Percentiles rank a stretch among this genome's conserved stretches.
Evolutionary conservation across 2,113 vertebrate species (phyloP).

Genomic region (Coturnix japonica): DNA sequence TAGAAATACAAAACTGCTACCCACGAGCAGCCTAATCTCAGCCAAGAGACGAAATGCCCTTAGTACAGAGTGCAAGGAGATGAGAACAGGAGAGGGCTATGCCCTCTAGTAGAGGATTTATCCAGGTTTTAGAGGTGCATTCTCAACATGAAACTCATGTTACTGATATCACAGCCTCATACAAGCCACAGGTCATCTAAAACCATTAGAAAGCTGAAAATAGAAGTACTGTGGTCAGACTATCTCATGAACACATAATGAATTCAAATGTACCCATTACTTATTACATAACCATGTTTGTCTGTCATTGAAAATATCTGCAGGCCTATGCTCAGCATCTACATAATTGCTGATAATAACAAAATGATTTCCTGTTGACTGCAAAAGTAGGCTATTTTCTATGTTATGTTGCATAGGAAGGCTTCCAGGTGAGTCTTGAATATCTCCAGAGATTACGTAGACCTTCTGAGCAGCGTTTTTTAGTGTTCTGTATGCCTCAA

Average conservation of each 20-base stretch:
- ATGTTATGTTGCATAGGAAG: not conserved
- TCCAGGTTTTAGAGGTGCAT: not conserved
- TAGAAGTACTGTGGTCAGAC: not conserved
- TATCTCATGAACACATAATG: not conserved
- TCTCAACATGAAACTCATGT: not conserved
- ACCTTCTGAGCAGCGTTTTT: too few species aligned
- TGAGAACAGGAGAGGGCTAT: not conserved
- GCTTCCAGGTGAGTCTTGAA: too few species aligned
- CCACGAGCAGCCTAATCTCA: not conserved
- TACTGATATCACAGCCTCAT: not conserved
- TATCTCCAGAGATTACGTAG: too few species aligned
- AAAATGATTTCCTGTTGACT: not conserved
- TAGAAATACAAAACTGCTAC: slow-evolving; percentile 36
- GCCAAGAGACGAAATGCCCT: not conserved
- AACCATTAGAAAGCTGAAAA: slow-evolving; percentile 22
- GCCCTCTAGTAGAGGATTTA: not conserved
- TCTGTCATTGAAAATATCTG: not conserved
- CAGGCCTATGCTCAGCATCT: not conserved
- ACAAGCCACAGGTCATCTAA: not conserved
- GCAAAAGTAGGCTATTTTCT: not conserved
- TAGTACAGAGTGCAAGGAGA: not conserved
- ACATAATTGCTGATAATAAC: not conserved
- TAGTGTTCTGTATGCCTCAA: too few species aligned
- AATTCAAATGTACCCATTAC: not conserved
- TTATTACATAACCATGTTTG: not conserved